These are phyloP conservation scores for Acronicta alni DNA, from an alignment of 2,888 invertebrate genomes.

Conservation along the genomic window DNA sequence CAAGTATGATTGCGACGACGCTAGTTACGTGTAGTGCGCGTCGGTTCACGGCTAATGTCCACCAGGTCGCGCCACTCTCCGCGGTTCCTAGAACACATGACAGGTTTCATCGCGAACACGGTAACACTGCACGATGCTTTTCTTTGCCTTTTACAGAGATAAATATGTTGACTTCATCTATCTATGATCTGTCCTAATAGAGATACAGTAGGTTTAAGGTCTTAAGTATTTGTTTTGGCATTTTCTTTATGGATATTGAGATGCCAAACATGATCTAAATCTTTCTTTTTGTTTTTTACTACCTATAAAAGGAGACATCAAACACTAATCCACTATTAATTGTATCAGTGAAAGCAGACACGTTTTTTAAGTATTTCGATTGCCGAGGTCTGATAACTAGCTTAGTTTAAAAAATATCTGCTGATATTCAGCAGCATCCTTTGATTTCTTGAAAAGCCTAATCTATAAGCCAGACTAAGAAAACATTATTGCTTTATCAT, in stretches of 20 bases:
- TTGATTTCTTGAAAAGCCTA: too few relatives aligned
- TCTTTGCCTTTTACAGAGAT: conserved; percentile 21
- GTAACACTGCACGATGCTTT: conserved; percentile 23
- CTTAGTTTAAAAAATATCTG: too few relatives aligned
- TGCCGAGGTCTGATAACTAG: too few relatives aligned
- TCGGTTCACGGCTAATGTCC: conserved; percentile 11
- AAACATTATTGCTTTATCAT: too few relatives aligned
- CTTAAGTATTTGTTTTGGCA: background rate
- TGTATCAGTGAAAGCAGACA: too few relatives aligned
- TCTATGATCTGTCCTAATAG: background rate
- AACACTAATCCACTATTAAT: too few relatives aligned
- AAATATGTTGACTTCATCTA: conserved; percentile 11
- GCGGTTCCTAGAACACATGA: conserved; percentile 23
- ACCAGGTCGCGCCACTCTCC: conserved; percentile 12
- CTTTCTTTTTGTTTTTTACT: too few relatives aligned
- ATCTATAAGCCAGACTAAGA: too few relatives aligned
- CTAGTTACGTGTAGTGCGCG: background rate
- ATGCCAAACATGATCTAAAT: too few relatives aligned
- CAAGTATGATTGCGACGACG: background rate
- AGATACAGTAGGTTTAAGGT: background rate
- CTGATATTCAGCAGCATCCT: too few relatives aligned
- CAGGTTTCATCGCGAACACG: conserved; percentile 9
- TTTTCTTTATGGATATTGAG: background rate
- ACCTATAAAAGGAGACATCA: too few relatives aligned
- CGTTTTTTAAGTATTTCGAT: too few relatives aligned